A percentile compares a stretch with the other conserved stretches of the same genome.
Conservation (phyloP, 2,797 vertebrate species). For the Acipenser transmontanus region DNA sequence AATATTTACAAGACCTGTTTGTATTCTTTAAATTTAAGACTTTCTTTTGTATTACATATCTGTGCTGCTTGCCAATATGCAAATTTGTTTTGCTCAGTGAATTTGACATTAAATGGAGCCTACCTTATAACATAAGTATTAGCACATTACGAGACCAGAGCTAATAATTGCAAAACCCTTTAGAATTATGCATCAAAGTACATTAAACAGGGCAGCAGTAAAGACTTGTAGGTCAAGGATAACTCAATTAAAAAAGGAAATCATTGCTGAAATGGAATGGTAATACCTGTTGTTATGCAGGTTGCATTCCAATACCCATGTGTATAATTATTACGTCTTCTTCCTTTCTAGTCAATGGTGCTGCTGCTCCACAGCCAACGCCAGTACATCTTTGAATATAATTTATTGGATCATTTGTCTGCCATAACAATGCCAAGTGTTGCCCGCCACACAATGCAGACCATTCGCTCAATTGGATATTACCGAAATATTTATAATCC, state of each 20-base stretch:
- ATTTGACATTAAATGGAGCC: conserved; percentile 50
- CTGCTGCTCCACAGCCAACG: conserved; percentile 95
- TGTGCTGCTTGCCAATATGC: conserved; percentile 17
- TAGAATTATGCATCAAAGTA: conserved; percentile 61
- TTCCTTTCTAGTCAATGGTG: conserved; percentile 78
- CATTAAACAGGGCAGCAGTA: conserved; percentile 63
- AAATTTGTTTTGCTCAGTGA: conserved; percentile 53
- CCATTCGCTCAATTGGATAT: conserved; percentile 92
- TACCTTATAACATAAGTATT: conserved; percentile 45
- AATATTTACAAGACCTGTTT: no score
- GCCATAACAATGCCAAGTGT: conserved; percentile 97
- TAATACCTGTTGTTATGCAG: conserved; percentile 40
- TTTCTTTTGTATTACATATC: neutral
- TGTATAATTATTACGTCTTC: conserved; percentile 15
- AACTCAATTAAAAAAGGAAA: conserved; percentile 59
- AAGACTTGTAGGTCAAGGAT: conserved; percentile 62
- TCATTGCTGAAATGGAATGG: conserved; percentile 47
- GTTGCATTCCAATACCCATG: conserved; percentile 31
- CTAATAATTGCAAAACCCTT: conserved; percentile 59
- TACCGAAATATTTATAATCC: conserved; percentile 96
- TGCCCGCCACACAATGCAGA: conserved; percentile 95
- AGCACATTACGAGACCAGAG: conserved; percentile 56
- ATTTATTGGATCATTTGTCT: conserved; percentile 84
- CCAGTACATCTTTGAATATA: conserved; percentile 96
- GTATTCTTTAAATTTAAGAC: neutral